Evolutionary conservation across 2,113 vertebrate species (phyloP), one percentile per base, ranked within the genome.

Genomic region (Delphinapterus leucas): DNA sequence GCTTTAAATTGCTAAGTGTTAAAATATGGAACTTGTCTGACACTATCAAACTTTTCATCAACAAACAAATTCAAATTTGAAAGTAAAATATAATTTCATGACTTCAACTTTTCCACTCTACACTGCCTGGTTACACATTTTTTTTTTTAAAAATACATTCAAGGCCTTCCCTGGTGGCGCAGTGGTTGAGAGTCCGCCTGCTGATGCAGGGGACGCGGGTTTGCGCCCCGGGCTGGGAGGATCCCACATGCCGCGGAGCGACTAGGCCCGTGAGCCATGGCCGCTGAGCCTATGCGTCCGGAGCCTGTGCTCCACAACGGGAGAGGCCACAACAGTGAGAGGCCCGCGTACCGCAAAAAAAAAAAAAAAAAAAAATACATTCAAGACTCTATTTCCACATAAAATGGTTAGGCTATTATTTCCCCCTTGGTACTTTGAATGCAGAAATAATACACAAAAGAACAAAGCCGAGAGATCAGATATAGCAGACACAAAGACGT

Each of bases 1-100:
- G 73, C 41, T 47, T 77, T 63, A 77, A 95, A 96, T 95, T 10
- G 80, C 25, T 38, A 90, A 88, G 26, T 96, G 89, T 95, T 92
- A 96, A 98, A 97, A 93, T 96, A 90, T 47, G 47, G 26, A 36
- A 88, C 4, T 92, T 97, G 74, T 77, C 95, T 95, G 79, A 70
- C 44, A 95, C 21, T 88, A 71, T 95, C 68, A 95, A 96, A 95
- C 55, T 92, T 88, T 68, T 93, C 88, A 97, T 88, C 97, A 82
- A 92, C 31, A 96, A 93, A 82, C 23, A 96, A 93, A 82, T 94
- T 53, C 73, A 60, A 82, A 98, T 97, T 98, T 98, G 93, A 95
- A 98, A 97, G 79, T 97, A 98, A 98, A 98, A 98, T 97, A n/a
- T 96, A 97, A 97, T 97, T 83, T 90, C n/a, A 97, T 26, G 89